Evolutionary conservation across 2,797 vertebrate species (phyloP), one percentile per base, ranked within the genome.

Genomic region (Tangara arthus): DNA sequence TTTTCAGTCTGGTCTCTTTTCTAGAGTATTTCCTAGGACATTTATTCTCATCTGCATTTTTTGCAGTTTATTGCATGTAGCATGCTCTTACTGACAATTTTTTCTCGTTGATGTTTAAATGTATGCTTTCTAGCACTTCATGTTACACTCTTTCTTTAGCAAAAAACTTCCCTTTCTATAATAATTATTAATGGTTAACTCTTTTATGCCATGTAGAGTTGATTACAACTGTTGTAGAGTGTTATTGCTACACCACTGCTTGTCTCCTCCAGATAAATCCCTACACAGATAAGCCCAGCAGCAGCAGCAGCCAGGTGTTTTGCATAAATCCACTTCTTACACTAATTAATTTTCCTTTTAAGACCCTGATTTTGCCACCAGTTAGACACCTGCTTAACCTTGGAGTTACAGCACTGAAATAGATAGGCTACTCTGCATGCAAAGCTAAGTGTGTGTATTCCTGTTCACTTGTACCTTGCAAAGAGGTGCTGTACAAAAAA

Each of bases 241-340:
- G 0, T 53, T 77, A 23, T 17, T 53, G 26, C 44, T 37, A 13
- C 30, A 32, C 32, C 28, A 5, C n/a, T 34, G 53, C 24, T 83
- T 83, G 53, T 55, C 55, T 88, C 22, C 0, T 10, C 27, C 50
- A 19, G 37, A 42, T 90, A 50, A 89, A 92, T 72, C 81, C 55
- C 37, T 18, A 1, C 41, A 10, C 4, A 79, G 86, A 84, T 91
- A 83, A 81, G 53, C 75, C 60, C 55, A 64, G 71, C 41, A 65
- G 70, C 86, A 73, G 59, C 72, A 80, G 77, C 79, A 64, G 83
- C 70, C 94, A 97, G 93, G 92, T 96, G 90, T 89, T 93, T 23
- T 77, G 53, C 44, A 42, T 87, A 95, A 91, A 91, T 82, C 81
- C 61, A 26, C 68, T 94, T 73, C 85, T 90, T 79, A 61, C 24